Percentiles rank a stretch among this genome's conserved stretches.
Evolutionary conservation across 2,113 vertebrate genomes (phyloP).

Genomic region (Eptesicus fuscus): DNA sequence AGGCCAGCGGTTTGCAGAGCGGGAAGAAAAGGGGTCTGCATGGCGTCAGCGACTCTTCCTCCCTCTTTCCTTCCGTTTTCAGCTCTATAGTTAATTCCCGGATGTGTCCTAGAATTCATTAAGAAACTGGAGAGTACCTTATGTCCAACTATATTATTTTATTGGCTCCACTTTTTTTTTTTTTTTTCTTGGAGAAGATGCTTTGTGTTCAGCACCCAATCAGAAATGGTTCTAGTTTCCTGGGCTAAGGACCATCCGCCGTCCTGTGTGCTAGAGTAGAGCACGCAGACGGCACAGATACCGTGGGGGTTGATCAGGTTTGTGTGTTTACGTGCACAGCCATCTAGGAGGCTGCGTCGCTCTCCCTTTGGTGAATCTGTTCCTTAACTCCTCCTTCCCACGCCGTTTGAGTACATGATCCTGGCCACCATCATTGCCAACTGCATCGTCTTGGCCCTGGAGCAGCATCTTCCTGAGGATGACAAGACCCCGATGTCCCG

Average conservation of each 20-base stretch:
- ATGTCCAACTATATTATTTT: background rate
- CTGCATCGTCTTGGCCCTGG: constrained; percentile 96
- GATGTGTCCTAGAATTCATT: background rate
- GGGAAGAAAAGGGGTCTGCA: background rate
- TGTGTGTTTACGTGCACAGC: background rate
- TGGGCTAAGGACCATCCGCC: fast-evolving
- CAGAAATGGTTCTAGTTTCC: background rate
- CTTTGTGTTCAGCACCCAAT: background rate
- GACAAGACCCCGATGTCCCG: constrained; percentile 99
- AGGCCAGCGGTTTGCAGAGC: background rate
- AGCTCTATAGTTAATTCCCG: background rate
- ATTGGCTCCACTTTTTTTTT: background rate
- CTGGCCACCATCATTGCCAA: constrained; percentile 98
- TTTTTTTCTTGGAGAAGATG: background rate
- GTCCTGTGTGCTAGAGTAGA: too few species aligned
- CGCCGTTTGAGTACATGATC: constrained; percentile 99
- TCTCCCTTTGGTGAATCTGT: constrained; percentile 11
- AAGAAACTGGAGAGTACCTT: background rate
- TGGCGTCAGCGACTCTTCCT: background rate
- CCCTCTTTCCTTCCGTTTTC: background rate
- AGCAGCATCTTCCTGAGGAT: constrained; percentile 96
- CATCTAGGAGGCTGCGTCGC: background rate
- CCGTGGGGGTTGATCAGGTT: fast-evolving
- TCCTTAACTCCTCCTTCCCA: constrained; percentile 89
- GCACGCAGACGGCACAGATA: background rate